Base-by-base conservation (phyloP, 2,113 vertebrate genomes). In the Seriola rivoliana region DNA sequence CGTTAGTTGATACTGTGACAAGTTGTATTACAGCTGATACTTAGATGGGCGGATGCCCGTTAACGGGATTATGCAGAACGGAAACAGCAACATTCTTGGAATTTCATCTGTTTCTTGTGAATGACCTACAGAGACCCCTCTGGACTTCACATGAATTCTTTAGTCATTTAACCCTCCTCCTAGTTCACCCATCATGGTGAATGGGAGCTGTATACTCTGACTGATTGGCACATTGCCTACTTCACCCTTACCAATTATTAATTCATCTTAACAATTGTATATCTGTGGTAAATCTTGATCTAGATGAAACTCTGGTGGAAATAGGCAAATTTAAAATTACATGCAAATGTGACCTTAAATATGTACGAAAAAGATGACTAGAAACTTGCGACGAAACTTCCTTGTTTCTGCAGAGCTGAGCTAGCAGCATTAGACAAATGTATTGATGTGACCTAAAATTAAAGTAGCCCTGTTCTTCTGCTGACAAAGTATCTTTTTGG, bases 351-450 rank as follows among this genome's bases (percentile, higher is more conserved):
- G n/a, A 64, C 42, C 46, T 67, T 52, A 2, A 65, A 58, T 67
- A 17, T 1, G 8, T 36, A 13, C 4, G 36, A 46, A 65, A 67
- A n/a, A 23, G 8, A 34, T 10, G 44, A 65, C 11, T 9, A 17
- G 6, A 69, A 0, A 72, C 70, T 71, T 87, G 67, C 69, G 58
- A 42, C 10, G 70, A 82, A 85, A 81, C 34, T 9, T 12, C 11
- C 50, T 58, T 0, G 13, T 42, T 62, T 71, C 42, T 66, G 38
- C 38, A 59, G 29, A 71, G 29, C 60, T 79, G 50, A 82, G 67
- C 7, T 71, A 80, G 73, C 29, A 68, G 44, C 6, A 42, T 38
- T 16, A 57, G 21, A 25, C 23, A 9, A 71, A 77, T 34, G 11
- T 46, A 38, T 19, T 52, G 9, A 23, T 66, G 25, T 67, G 63